These are phyloP conservation scores for Chrosomus eos DNA, from an alignment of 2,797 vertebrate species.

Conservation along the genomic window DNA sequence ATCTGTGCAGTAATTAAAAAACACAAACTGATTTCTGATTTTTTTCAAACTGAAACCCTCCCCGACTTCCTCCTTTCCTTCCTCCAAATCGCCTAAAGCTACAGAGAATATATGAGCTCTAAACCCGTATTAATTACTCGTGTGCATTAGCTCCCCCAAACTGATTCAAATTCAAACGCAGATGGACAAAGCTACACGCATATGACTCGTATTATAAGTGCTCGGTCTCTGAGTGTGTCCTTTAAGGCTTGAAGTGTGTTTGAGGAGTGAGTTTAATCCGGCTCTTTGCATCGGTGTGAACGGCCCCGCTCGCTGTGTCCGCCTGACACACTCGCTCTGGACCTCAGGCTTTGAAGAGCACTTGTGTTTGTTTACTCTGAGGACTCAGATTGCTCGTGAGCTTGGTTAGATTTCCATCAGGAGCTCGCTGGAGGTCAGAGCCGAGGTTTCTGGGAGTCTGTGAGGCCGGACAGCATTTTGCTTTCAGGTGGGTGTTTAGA, in stretches of 20 bases:
- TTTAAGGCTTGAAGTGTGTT: conserved; percentile 11
- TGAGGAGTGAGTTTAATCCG: conserved; percentile 11
- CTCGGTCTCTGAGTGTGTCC: not conserved
- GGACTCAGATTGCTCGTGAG: conserved; percentile 50
- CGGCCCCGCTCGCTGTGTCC: not conserved
- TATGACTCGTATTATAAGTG: not conserved
- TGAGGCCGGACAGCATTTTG: not conserved
- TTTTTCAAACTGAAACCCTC: not conserved
- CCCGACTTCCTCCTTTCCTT: not conserved
- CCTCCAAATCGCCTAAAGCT: conserved; percentile 14
- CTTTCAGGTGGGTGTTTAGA: too few species aligned
- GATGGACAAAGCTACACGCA: conserved; percentile 10
- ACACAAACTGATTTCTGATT: not conserved
- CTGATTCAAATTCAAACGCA: conserved; percentile 15
- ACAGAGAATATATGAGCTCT: not conserved
- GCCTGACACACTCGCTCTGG: conserved; percentile 3
- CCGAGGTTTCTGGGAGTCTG: conserved; percentile 11
- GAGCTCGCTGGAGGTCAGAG: conserved; percentile 47
- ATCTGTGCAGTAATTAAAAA: conserved; percentile 23
- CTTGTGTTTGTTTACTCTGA: conserved; percentile 52
- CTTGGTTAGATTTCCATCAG: conserved; percentile 54
- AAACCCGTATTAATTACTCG: conserved; percentile 13
- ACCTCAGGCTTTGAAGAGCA: conserved; percentile 37
- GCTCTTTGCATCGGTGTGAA: not conserved
- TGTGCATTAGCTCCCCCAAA: conserved; percentile 18